Evolutionary conservation across 2,797 vertebrate species (phyloP), one percentile per base, ranked within the genome.

Genomic region (Sebastes hubbsi): DNA sequence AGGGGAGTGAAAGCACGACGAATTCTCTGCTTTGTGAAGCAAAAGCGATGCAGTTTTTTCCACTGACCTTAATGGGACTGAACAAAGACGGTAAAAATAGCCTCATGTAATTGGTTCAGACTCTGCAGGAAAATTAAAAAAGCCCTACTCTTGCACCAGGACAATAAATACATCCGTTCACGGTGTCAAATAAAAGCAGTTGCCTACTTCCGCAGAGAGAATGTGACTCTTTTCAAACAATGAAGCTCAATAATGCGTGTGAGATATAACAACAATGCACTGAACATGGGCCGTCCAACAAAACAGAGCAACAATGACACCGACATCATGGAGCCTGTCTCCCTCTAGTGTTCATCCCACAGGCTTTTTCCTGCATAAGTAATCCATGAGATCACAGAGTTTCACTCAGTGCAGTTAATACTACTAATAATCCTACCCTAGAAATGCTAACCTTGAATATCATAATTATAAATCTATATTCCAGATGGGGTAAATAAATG

Each of bases 281-380:
- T 46, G 27, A 81, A 73, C 69, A 68, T 8, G 46, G 27, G 11
- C 25, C 78, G 70, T 71, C 8, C 65, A 61, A 84, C 1, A 77
- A 61, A 78, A 72, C 30, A 66, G 18, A 70, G 46, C 14, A 75
- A 64, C 56, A 72, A 32, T 65, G 42, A 61, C 9, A 14, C 16
- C 2, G 20, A 55, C 69, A 84, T 65, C 49, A 52, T 67, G 78
- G 76, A 75, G 74, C 14, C 56, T 80, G 88, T 89, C 92, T 88
- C 89, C 93, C 91, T 82, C 93, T 92, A 89, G 92, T 92, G 93
- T 70, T 81, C 49, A 65, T 14, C 27, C 24, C 7, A 29, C 20
- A 46, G 55, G 22, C 58, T 10, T 22, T 49, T 75, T 72, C 68
- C 46, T 68, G 29, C 67, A 82, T 63, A 13, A 52, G 77, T 60